A percentile compares a stretch with the other conserved stretches of the same genome.
Conservation (phyloP, 2,113 vertebrate genomes). For the Puffinus mauretanicus region DNA sequence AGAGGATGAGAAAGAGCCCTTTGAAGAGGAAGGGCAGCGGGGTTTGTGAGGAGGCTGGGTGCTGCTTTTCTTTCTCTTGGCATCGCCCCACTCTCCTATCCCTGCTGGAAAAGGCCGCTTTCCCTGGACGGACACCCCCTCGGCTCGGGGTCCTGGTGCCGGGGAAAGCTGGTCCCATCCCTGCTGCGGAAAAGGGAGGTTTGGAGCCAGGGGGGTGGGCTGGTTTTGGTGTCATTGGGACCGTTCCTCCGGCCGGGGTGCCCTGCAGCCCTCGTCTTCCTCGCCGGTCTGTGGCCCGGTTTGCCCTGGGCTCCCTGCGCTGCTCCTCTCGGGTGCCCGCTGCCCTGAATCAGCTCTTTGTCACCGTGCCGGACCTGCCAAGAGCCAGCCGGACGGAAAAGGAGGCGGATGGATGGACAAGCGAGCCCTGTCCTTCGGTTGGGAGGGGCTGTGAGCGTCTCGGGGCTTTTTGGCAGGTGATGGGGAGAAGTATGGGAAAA, state of each 20-base stretch:
- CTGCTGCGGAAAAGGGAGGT: neutral
- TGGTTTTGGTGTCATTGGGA: neutral
- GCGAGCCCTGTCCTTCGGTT: neutral
- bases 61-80: neutral
- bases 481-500: neutral
- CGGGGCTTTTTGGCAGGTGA: neutral
- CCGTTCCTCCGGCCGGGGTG: neutral
- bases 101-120: neutral
- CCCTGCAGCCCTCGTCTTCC: neutral
- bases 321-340: neutral
- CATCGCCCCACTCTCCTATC: fast-evolving
- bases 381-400: neutral
- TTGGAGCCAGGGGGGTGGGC: neutral
- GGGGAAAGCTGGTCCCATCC: neutral
- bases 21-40: neutral
- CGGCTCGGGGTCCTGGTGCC: fast-evolving
- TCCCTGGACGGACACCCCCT: neutral
- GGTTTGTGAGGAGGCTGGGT: neutral
- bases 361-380: neutral
- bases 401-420: neutral
- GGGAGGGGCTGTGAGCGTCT: neutral
- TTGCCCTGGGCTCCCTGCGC: neutral
- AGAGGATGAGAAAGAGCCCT: neutral
- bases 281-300: neutral
- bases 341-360: neutral